phyloP scores from a whole-genome alignment of 2,888 invertebrate species.

The Branchipolynoe longqiensis region DNA sequence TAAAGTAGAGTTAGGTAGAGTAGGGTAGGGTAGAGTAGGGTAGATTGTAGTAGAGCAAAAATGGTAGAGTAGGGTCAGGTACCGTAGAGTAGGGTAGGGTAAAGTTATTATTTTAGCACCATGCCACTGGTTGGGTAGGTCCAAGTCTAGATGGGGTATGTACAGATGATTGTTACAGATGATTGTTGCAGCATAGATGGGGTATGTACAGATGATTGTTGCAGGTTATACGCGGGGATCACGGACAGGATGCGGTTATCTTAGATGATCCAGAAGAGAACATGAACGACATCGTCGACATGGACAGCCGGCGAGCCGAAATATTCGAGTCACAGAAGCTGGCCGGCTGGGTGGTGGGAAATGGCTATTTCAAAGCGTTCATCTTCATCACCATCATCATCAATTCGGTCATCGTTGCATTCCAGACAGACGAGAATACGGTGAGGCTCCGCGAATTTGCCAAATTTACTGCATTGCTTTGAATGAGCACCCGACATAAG shows the following conservation, averaged over 20 bases:
- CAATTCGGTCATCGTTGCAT: slow-evolving; percentile 74
- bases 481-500: too few species aligned
- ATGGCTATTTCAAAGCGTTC: slow-evolving; percentile 65
- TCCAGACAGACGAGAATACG: slow-evolving; percentile 70
- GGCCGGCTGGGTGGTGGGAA: slow-evolving; percentile 64
- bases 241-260: slow-evolving; percentile 6
- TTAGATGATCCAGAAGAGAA: slow-evolving; percentile 64
- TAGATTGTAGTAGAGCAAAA: too few species aligned
- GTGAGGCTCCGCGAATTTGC: too few species aligned
- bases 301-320: slow-evolving; percentile 63
- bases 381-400: slow-evolving; percentile 72
- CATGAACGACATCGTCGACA: slow-evolving; percentile 68
- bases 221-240: background rate
- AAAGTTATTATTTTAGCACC: too few species aligned
- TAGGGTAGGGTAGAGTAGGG: too few species aligned
- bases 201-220: background rate
- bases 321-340: slow-evolving; percentile 62
- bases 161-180: background rate
- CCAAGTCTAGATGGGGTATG: too few species aligned
- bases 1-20: too few species aligned
- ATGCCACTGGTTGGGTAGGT: too few species aligned
- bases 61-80: too few species aligned
- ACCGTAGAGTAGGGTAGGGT: too few species aligned
- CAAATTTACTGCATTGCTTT: too few species aligned
- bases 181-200: too few species aligned